Base-by-base conservation (phyloP, 2,888 invertebrate genomes). In the Stomorhina lunata region DNA sequence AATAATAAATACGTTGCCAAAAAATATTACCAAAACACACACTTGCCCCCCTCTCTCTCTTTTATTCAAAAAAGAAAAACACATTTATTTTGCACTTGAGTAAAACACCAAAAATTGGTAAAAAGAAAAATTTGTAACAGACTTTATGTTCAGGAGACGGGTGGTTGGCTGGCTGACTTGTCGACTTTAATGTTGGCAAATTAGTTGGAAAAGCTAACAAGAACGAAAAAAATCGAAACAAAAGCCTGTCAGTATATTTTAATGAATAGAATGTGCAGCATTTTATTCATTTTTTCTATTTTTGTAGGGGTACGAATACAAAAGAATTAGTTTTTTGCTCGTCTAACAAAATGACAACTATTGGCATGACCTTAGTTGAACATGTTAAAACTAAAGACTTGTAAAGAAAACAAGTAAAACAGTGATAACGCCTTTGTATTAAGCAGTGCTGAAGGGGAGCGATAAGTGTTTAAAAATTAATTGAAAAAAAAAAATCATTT, bases 1-100 rank as follows among this genome's bases (percentile, higher is more conserved):
- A 27, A 71, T 69, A 61, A 63, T 40, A 43, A 55, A 69, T 65
- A 37, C 53, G 22, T 40, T 82, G 79, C 82, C 79, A 82, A 69
- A 82, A 82, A 65, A 59, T 73, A 73, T 4, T 45, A 66, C 65
- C 45, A 25, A 22, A 9, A 29, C 32, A 61, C 17, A 65, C 34
- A 34, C 32, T 57, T 50, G 25, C 63, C 55, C 37, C 12, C 1
- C 5, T 50, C 17, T 40, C 12, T 12, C 32, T 40, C 10, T 37
- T 50, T 20, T 15, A 65, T 27, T 37, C n/a, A n/a, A n/a, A n/a
- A 22, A 48, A 48, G 34, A 32, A 37, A 75, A 40, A 71, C 27
- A 10, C 63, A 57, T 29, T 20, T 20, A 25, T 32, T 76, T 78
- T 75, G 34, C 65, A 75, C 69, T 79, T 81, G 75, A 78, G 43